Base-by-base conservation (phyloP, 1,140 invertebrate species). In the Drosophila jambulina region DNA sequence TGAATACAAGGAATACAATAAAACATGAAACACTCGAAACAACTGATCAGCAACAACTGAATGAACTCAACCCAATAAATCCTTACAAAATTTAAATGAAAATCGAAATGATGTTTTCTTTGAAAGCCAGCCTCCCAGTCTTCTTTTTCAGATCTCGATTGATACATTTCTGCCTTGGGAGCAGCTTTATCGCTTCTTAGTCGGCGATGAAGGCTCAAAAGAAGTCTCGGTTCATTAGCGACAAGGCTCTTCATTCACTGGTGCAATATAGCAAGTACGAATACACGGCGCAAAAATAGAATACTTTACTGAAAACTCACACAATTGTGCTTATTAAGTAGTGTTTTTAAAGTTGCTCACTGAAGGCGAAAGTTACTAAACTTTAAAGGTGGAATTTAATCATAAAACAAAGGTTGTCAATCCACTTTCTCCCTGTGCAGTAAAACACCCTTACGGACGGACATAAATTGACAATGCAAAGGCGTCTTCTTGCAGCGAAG, bases 1-100 rank as follows among this genome's bases (percentile, higher is more conserved):
- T 58, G 36, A 69, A 83, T 78, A 84, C 77, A 87, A 87, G 80
- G 80, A 88, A 72, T 78, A 88, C 85, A 90, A 84, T 84, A 79
- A 78, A 53, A 71, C 60, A 36, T 29, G 59, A 29, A 34, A 64
- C 40, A 71, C 65, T 29, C 48, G 19, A 38, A 77, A 70, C 49
- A 88, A 83, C 63, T 77, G 65, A 85, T 70, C 78, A 83, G 60
- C 62, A 82, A 60, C 61, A 80, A 75, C 70, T 69, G 46, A 63
- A 46, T 54, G 32, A 61, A 79, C 77, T 80, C 72, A 80, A 88
- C 45, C 70, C 75, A 88, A 88, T 88, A 87, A 87, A 87, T 88
- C 82, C 62, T 65, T 61, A 60, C 46, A 88, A 84, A 76, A 84
- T 84, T 84, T 84, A 69, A 87, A 88, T 64, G 63, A 83, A 78